phyloP scores from a whole-genome alignment of 2,888 invertebrate species.

The Hanleya hanleyi region DNA sequence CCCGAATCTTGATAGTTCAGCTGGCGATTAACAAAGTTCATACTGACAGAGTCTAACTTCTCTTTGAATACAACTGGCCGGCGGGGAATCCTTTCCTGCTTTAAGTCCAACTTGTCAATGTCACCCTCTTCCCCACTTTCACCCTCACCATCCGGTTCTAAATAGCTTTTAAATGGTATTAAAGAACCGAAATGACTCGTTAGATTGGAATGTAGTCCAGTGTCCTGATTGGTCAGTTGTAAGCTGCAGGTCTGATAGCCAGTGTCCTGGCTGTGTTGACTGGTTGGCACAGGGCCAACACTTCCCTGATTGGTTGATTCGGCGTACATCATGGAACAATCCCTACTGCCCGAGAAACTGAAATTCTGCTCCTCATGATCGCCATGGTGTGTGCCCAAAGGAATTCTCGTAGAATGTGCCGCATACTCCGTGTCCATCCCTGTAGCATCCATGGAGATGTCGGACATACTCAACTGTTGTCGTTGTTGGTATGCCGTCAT shows the following conservation, averaged over 20 bases:
- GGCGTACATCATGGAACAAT: conserved; percentile 44
- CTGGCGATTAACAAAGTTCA: neutral
- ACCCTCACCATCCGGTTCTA: neutral
- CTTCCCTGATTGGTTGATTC: conserved; percentile 34
- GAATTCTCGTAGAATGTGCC: conserved; percentile 10
- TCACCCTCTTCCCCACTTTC: neutral
- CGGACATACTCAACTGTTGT: no score
- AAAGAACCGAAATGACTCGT: conserved; percentile 53
- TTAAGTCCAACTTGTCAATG: no score
- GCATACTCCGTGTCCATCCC: conserved; percentile 45
- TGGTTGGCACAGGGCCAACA: neutral
- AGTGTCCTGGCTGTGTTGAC: conserved; percentile 54
- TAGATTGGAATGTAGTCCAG: conserved; percentile 52
- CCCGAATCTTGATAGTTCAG: neutral
- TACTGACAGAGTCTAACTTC: neutral
- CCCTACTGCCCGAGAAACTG: conserved; percentile 34
- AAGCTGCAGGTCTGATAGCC: conserved; percentile 69
- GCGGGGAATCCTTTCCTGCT: neutral
- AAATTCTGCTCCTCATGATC: neutral
- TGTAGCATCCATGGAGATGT: conserved; percentile 33
- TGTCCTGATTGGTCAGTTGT: conserved; percentile 58
- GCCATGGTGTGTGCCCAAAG: neutral
- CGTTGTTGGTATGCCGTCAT: no score
- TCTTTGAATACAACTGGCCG: neutral
- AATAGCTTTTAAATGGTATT: conserved; percentile 44